phyloP scores from a whole-genome alignment of 2,888 invertebrate genomes.

The Drosophila helvetica region DNA sequence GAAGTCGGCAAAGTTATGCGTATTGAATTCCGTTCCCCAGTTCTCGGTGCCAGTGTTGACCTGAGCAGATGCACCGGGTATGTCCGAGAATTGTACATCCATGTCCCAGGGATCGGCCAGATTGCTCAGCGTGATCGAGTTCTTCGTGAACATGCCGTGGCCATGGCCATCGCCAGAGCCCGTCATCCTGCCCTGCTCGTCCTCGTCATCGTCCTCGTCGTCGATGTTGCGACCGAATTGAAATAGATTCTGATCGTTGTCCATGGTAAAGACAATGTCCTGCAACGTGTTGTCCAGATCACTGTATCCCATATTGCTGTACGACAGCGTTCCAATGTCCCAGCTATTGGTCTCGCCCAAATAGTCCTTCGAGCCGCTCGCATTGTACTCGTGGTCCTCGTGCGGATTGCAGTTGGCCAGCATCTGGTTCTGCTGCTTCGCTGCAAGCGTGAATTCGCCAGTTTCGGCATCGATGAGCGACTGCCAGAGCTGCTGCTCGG shows the following conservation, averaged over 20 bases:
- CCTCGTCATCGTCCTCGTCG: slow-evolving; percentile 75
- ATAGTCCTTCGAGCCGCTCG: slow-evolving; percentile 76
- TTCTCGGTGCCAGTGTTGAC: slow-evolving; percentile 53
- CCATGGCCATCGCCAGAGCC: slow-evolving; percentile 54
- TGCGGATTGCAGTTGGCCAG: slow-evolving; percentile 83
- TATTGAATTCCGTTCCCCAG: slow-evolving; percentile 79
- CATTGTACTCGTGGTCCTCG: slow-evolving; percentile 76
- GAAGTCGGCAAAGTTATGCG: slow-evolving; percentile 83
- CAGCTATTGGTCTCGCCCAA: slow-evolving; percentile 50
- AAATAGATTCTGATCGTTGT: slow-evolving; percentile 75
- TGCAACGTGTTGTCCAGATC: slow-evolving; percentile 63
- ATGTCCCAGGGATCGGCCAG: slow-evolving; percentile 79
- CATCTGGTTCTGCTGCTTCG: slow-evolving; percentile 79
- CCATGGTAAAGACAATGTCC: slow-evolving; percentile 76
- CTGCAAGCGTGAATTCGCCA: slow-evolving; percentile 80
- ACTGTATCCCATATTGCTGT: slow-evolving; percentile 61
- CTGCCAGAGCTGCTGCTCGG: slow-evolving; percentile 85
- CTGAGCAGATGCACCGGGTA: slow-evolving; percentile 55
- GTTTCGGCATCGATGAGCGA: slow-evolving; percentile 80
- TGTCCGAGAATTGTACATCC: slow-evolving; percentile 74
- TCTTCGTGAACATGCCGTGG: slow-evolving; percentile 63
- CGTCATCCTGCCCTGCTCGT: slow-evolving; percentile 66
- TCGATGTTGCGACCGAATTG: slow-evolving; percentile 70
- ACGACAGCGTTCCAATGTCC: slow-evolving; percentile 44
- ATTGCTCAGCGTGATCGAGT: slow-evolving; percentile 62